Base-by-base conservation (phyloP, 23 tunicate species). In the Ciona savignyi region DNA sequence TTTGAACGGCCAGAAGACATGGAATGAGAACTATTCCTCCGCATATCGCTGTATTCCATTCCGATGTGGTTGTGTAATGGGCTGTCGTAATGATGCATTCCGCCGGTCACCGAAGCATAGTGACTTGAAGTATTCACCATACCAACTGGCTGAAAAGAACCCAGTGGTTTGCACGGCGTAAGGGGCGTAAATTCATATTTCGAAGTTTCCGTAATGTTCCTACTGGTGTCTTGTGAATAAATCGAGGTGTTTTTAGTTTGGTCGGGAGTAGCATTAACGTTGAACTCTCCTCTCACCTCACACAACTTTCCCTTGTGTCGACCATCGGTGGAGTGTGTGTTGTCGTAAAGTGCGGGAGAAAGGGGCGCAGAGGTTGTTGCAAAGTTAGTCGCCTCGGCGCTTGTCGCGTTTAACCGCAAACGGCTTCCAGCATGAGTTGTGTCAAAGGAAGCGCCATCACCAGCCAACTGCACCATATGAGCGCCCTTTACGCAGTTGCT, bases 1-100 rank as follows among this genome's bases (percentile, higher is more conserved):
- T 77, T 82, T 29, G 87, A 82, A 3, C 80, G 30, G 27, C 87
- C 87, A 15, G 87, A 75, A 22, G 87, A 82, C 2, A 82, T 26
- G 0, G 87, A 82, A 6, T 82, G 87, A 19, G 73, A 68, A 60
- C 87, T 82, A 62, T 75, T 74, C 68, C 87, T 51, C 23, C 87
- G 33, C 64, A 69, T 25, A 27, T 68, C 34, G 68, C 23, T 42
- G 56, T 42, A 42, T 64, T 23, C 68, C 68, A 25, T 11, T 6
- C 28, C 68, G 68, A 23, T 21, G 68, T 64, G 28, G 22, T 64
- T 9, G 68, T 64, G 9, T 15, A 42, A 15, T 42, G 56, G 56
- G 56, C 67, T 25, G 28, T 25, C 28, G 67, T 63, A 22, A 4
- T 63, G 24, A 22, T 63, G 67, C 6, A 4, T 20, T 22, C 15